Conservation (phyloP, 2,888 invertebrate species). For the Tipula lateralis region DNA sequence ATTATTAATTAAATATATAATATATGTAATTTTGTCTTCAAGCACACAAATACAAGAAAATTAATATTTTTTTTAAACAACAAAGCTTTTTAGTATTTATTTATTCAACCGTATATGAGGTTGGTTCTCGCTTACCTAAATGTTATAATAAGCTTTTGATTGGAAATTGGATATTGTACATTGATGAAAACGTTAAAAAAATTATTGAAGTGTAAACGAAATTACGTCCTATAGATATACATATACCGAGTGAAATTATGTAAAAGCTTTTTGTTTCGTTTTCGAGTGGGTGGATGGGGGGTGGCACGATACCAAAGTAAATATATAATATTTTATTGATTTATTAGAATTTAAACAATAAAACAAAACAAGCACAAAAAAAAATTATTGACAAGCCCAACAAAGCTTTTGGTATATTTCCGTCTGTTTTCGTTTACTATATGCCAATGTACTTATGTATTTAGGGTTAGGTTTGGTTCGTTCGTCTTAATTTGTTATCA, state of each 20-base stretch:
- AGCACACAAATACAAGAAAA: not conserved
- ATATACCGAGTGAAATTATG: no score
- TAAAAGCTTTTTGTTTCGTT: not conserved
- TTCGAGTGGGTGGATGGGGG: not conserved
- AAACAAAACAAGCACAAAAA: not conserved
- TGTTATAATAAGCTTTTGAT: not conserved
- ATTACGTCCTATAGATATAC: not conserved
- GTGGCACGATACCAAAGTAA: not conserved
- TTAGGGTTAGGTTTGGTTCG: not conserved
- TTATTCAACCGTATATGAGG: not conserved
- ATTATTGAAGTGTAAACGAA: not conserved
- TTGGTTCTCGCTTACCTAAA: not conserved
- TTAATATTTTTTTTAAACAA: not conserved
- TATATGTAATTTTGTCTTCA: not conserved
- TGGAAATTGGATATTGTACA: not conserved
- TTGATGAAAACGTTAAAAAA: not conserved
- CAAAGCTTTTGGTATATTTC: not conserved
- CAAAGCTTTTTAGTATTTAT: not conserved
- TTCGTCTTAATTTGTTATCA: not conserved
- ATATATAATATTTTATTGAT: not conserved
- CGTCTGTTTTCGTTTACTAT: not conserved
- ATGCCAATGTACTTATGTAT: not conserved
- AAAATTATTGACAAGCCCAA: not conserved
- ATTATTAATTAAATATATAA: not conserved
- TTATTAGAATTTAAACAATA: constrained; percentile 11